A percentile compares a stretch with the other conserved stretches of the same genome.
phyloP scores from a whole-genome alignment of 2,888 invertebrate genomes.

The Drosophila planitibia region DNA sequence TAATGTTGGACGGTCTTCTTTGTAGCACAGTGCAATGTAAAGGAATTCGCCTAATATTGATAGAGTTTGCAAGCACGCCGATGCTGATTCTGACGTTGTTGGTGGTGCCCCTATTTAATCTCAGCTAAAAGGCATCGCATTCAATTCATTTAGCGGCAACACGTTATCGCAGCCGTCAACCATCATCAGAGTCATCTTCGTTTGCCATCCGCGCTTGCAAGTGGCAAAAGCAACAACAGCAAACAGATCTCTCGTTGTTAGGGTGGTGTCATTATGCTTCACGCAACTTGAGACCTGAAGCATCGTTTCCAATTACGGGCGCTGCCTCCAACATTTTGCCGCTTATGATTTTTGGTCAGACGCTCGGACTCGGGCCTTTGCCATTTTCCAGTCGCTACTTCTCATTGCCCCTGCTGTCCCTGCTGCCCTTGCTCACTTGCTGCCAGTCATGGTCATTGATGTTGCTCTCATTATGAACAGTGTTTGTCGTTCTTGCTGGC shows the following conservation, averaged over 20 bases:
- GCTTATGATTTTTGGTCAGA: conserved; percentile 68
- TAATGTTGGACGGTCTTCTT: background rate
- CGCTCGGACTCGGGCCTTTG: conserved; percentile 25
- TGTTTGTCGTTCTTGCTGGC: conserved; percentile 34
- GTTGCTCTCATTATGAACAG: conserved; percentile 51
- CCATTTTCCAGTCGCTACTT: background rate
- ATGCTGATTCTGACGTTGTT: conserved; percentile 18
- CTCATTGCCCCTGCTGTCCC: background rate
- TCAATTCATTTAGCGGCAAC: conserved; percentile 73
- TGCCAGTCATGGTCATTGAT: conserved; percentile 53
- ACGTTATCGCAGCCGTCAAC: conserved; percentile 56
- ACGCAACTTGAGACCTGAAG: conserved; percentile 70
- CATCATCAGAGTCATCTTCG: conserved; percentile 52
- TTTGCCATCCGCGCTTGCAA: conserved; percentile 25
- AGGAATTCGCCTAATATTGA: conserved; percentile 22
- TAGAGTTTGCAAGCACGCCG: conserved; percentile 17
- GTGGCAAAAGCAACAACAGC: conserved; percentile 29
- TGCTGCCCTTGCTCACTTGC: background rate
- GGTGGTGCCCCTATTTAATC: conserved; percentile 60
- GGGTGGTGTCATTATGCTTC: conserved; percentile 56
- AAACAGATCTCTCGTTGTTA: conserved; percentile 32
- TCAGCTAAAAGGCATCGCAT: conserved; percentile 69
- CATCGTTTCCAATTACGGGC: conserved; percentile 75
- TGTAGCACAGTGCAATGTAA: conserved; percentile 43
- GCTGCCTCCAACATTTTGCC: conserved; percentile 54